phyloP scores from a whole-genome alignment of 2,797 vertebrate genomes.

The Peromyscus melanophrys region DNA sequence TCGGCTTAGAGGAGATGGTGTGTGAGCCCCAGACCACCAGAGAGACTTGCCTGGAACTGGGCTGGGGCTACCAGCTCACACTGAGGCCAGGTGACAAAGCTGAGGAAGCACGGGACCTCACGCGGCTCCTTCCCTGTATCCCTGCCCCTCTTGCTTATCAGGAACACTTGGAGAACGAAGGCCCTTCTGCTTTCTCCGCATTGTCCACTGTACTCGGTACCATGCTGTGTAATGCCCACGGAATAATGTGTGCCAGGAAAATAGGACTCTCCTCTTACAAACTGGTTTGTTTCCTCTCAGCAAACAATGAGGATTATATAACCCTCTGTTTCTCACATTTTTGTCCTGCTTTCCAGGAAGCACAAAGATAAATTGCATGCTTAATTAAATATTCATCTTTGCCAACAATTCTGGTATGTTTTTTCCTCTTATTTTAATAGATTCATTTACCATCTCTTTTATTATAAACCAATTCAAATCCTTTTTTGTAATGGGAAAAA shows the following conservation, averaged over 20 bases:
- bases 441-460: constrained; percentile 43
- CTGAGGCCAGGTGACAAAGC: background rate
- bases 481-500: constrained; percentile 10
- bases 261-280: constrained; percentile 59
- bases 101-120: background rate
- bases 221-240: constrained; percentile 4
- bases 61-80: accelerated
- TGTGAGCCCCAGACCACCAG: background rate
- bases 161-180: background rate
- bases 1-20: background rate
- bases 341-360: constrained; percentile 66
- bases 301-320: constrained; percentile 77
- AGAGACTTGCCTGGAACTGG: no score
- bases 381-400: constrained; percentile 59
- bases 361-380: constrained; percentile 70
- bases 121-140: background rate
- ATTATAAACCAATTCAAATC: constrained; percentile 53
- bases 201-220: background rate
- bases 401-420: constrained; percentile 29
- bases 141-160: background rate
- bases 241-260: constrained; percentile 61
- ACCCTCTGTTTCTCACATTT: constrained; percentile 69
- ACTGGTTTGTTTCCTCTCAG: constrained; percentile 68
- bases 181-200: background rate
- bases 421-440: constrained; percentile 63